Percentiles rank a stretch among this genome's conserved stretches.
Conservation (phyloP, 2,113 vertebrate species). For the Salvator merianae region DNA sequence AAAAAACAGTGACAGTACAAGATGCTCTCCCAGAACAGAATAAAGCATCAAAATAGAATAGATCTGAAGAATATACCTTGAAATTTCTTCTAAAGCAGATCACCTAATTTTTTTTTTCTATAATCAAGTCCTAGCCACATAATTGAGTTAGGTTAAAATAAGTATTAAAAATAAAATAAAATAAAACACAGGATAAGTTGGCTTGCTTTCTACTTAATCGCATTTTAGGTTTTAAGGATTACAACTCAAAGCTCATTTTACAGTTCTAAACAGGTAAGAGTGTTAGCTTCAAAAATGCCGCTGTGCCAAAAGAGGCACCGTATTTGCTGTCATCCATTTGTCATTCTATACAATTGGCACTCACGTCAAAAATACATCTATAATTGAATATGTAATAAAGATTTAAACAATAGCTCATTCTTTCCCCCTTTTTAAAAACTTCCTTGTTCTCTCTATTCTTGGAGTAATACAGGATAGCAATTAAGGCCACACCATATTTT, state of each 20-base stretch:
- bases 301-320: slow-evolving; percentile 62
- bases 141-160: slow-evolving; percentile 85
- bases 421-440: neutral
- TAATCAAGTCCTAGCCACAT: slow-evolving; percentile 87
- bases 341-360: slow-evolving; percentile 70
- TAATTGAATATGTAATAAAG: slow-evolving; percentile 66
- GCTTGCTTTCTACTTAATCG: slow-evolving; percentile 87
- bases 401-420: slow-evolving; percentile 55
- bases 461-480: slow-evolving; percentile 57
- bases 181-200: slow-evolving; percentile 77
- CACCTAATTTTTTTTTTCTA: slow-evolving; percentile 80
- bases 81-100: slow-evolving; percentile 94
- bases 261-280: slow-evolving; percentile 71
- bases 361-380: slow-evolving; percentile 69
- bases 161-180: slow-evolving; percentile 78
- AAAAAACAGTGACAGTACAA: slow-evolving; percentile 92
- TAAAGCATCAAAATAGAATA: slow-evolving; percentile 96
- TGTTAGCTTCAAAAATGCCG: slow-evolving; percentile 68
- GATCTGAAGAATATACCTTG: slow-evolving; percentile 86
- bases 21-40: slow-evolving; percentile 94
- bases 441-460: slow-evolving; percentile 27
- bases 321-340: slow-evolving; percentile 66
- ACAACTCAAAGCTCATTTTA: slow-evolving; percentile 90
- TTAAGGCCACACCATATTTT: slow-evolving; percentile 79
- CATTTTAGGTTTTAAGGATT: slow-evolving; percentile 88